Conservation (phyloP, 2,113 vertebrate species). For the Dryoscopus gambensis region DNA sequence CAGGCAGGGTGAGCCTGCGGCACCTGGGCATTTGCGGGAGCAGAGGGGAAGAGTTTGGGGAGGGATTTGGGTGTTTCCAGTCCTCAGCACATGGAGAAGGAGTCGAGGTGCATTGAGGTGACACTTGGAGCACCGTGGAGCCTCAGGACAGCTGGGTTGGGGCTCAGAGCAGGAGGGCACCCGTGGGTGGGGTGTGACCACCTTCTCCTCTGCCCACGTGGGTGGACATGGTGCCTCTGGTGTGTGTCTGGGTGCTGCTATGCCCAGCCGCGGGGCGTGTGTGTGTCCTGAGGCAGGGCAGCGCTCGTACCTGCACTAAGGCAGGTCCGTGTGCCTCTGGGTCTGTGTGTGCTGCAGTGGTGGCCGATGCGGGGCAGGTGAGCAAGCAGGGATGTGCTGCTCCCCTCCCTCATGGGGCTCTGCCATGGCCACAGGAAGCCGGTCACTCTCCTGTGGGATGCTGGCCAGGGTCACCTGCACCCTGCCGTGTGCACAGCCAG, state of each 20-base stretch:
- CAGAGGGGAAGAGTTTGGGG: background rate
- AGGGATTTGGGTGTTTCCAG: background rate
- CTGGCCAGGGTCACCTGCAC: background rate
- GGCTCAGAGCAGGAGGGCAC: background rate
- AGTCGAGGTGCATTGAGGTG: background rate
- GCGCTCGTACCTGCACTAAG: accelerated
- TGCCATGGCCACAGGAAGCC: background rate
- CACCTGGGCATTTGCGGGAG: background rate
- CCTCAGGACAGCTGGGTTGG: accelerated
- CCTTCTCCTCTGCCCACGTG: background rate
- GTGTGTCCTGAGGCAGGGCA: background rate
- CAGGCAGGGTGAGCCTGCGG: background rate
- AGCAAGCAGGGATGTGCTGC: background rate
- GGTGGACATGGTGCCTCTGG: accelerated
- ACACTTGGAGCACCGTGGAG: background rate
- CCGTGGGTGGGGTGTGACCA: accelerated
- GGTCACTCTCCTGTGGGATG: background rate
- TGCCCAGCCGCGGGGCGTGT: accelerated
- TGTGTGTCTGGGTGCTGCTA: background rate
- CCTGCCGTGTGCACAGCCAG: background rate
- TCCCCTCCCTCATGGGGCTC: background rate
- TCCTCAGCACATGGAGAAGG: background rate
- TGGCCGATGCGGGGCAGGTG: background rate
- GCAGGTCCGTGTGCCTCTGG: background rate
- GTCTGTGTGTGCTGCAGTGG: accelerated